These are phyloP conservation scores for Carduelis carduelis DNA, from an alignment of 2,797 vertebrate species.

Conservation along the genomic window DNA sequence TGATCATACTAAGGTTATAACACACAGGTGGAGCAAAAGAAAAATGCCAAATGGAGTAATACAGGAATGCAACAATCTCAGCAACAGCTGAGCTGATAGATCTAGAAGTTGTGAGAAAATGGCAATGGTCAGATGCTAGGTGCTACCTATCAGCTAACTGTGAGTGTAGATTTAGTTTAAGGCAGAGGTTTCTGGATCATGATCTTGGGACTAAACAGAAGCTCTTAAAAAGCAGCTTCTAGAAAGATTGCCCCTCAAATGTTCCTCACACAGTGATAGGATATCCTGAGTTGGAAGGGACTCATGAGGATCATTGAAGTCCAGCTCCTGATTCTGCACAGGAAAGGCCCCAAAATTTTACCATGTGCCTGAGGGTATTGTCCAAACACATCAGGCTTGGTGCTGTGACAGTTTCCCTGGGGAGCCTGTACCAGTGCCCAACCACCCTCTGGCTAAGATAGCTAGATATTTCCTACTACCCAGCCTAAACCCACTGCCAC, in stretches of 20 bases:
- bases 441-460: neutral
- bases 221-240: neutral
- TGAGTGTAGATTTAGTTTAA: neutral
- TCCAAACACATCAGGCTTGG: neutral
- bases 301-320: neutral
- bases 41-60: neutral
- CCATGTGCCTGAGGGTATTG: neutral
- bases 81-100: neutral
- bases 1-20: neutral
- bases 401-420: neutral
- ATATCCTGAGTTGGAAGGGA: neutral
- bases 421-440: neutral
- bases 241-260: neutral
- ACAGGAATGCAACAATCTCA: neutral
- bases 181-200: neutral
- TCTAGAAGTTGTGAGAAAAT: neutral
- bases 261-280: neutral
- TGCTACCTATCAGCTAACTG: neutral
- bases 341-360: neutral
- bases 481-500: neutral
- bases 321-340: neutral
- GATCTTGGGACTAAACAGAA: neutral
- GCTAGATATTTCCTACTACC: neutral
- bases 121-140: neutral
- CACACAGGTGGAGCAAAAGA: neutral